Percentiles rank a stretch among this genome's conserved stretches.
Conservation (phyloP, 30 jellyfish, hydroid and myxozoan species). For the Pseudorhiza aurosa region DNA sequence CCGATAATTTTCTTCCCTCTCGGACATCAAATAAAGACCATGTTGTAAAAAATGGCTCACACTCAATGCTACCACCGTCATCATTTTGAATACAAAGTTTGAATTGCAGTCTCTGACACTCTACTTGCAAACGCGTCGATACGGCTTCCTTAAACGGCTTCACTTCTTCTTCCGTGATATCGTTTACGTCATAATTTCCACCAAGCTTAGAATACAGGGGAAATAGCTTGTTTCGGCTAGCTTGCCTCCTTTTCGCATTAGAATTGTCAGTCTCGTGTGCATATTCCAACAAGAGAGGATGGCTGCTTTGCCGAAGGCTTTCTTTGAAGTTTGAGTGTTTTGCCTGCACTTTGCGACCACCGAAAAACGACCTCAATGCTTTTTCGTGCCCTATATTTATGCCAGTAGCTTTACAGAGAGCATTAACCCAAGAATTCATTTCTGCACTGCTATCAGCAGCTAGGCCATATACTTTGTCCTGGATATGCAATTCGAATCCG, state of each 20-base stretch:
- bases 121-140: conserved; percentile 58
- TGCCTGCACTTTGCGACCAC: conserved; percentile 84
- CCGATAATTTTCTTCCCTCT: conserved; percentile 80
- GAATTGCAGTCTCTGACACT: conserved; percentile 71
- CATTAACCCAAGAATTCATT: conserved; percentile 96
- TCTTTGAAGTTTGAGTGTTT: conserved; percentile 93
- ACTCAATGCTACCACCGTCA: conserved; percentile 62
- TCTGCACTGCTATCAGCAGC: conserved; percentile 98
- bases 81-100: conserved; percentile 61
- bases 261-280: conserved; percentile 93
- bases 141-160: conserved; percentile 58
- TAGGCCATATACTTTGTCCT: conserved; percentile 96
- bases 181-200: conserved; percentile 72
- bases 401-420: conserved; percentile 97
- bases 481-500: conserved; percentile 97
- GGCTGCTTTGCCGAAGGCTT: conserved; percentile 93
- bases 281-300: conserved; percentile 91
- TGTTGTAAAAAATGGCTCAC: conserved; percentile 95
- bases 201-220: conserved; percentile 83
- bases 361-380: conserved; percentile 66
- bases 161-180: conserved; percentile 58
- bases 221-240: conserved; percentile 65
- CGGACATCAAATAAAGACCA: conserved; percentile 85
- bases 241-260: conserved; percentile 81
- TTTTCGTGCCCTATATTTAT: conserved; percentile 96